A percentile compares a stretch with the other conserved stretches of the same genome.
These are phyloP conservation scores for Furcula furcula DNA, from an alignment of 2,888 invertebrate species.

Conservation along the genomic window DNA sequence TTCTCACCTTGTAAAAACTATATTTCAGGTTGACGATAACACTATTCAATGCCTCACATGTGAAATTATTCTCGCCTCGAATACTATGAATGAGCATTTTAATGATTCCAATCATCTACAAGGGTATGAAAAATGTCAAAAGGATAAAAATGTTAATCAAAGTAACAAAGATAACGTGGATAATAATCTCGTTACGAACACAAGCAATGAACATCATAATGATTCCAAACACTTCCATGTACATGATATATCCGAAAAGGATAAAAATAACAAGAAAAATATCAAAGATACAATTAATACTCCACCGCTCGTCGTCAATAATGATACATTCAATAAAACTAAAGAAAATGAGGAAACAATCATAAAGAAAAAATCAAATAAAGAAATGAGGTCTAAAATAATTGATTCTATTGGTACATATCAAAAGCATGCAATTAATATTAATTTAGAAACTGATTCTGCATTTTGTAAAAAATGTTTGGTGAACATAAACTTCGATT, in stretches of 20 bases:
- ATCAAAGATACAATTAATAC: too few species aligned
- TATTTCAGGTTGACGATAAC: constrained; percentile 41
- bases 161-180: background rate
- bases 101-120: constrained; percentile 29
- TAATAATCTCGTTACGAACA: too few species aligned
- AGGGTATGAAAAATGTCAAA: constrained; percentile 6
- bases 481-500: constrained; percentile 16
- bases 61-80: constrained; percentile 30
- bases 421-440: constrained; percentile 27
- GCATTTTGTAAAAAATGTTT: constrained; percentile 31
- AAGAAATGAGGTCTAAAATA: constrained; percentile 18
- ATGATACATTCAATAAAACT: background rate
- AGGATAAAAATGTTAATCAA: background rate
- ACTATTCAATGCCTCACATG: constrained; percentile 49
- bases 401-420: constrained; percentile 21
- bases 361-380: constrained; percentile 6
- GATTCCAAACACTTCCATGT: too few species aligned
- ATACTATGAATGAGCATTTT: constrained; percentile 31
- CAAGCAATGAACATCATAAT: too few species aligned
- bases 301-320: too few species aligned
- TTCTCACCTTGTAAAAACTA: too few species aligned
- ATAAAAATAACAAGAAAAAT: too few species aligned
- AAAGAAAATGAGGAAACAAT: background rate
- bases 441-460: constrained; percentile 31
- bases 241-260: too few species aligned